Percentiles rank a stretch among this genome's conserved stretches.
Evolutionary conservation across 2,888 invertebrate species (phyloP).

Genomic region (Cyclophora albipunctata): DNA sequence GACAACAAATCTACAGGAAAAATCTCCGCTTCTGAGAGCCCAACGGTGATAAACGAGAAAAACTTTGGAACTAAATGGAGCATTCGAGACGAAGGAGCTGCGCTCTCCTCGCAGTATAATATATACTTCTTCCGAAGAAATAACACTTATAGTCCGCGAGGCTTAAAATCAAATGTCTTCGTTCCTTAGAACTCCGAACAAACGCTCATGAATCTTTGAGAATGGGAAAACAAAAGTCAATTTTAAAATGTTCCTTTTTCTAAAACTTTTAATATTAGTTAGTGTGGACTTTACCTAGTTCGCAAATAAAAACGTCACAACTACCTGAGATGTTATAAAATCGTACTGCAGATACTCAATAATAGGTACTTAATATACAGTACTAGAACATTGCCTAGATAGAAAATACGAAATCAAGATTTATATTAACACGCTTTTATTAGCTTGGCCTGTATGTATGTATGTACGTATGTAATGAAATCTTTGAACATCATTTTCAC

Average conservation of each 20-base stretch:
- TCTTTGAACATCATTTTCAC: no score
- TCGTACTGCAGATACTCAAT: no score
- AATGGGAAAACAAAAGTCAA: slow-evolving; percentile 29
- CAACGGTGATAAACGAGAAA: slow-evolving; percentile 76
- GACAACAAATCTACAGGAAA: slow-evolving; percentile 77
- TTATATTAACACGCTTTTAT: no score
- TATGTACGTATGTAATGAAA: no score
- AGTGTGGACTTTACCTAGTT: background rate
- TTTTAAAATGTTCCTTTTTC: slow-evolving; percentile 9
- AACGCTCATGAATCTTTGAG: slow-evolving; percentile 48
- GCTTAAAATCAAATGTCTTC: slow-evolving; percentile 74
- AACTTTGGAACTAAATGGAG: slow-evolving; percentile 76
- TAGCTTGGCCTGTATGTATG: no score
- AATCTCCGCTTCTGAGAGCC: slow-evolving; percentile 74
- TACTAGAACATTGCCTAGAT: no score
- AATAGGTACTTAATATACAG: no score
- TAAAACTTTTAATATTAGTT: slow-evolving; percentile 8
- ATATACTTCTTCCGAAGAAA: slow-evolving; percentile 72
- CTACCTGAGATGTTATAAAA: no score
- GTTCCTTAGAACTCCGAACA: slow-evolving; percentile 55
- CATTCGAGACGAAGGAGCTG: slow-evolving; percentile 71
- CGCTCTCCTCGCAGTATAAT: slow-evolving; percentile 73
- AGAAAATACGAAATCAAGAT: no score
- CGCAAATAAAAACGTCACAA: no score
- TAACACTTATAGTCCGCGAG: slow-evolving; percentile 74